These are phyloP conservation scores for Dasysyrphus albostriatus DNA, from an alignment of 2,888 invertebrate genomes.

Conservation along the genomic window DNA sequence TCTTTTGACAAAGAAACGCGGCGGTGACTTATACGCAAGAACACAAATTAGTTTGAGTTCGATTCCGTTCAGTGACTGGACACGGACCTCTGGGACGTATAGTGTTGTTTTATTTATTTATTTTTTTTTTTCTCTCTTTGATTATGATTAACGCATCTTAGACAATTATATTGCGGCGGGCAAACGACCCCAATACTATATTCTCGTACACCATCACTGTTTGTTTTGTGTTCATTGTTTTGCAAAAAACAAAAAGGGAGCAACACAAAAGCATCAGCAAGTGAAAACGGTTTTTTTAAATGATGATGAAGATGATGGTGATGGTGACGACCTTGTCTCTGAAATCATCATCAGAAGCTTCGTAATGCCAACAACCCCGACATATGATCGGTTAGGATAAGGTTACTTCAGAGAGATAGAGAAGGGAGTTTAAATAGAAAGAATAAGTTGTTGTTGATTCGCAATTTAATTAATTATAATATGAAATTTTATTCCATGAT, in stretches of 20 bases:
- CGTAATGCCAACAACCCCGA: slow-evolving; percentile 53
- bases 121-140: slow-evolving; percentile 6
- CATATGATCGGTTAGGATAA: slow-evolving; percentile 38
- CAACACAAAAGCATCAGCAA: slow-evolving; percentile 31
- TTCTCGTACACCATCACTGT: background rate
- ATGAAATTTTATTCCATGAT: slow-evolving; percentile 42
- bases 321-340: slow-evolving; percentile 52
- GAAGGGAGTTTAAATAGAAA: background rate
- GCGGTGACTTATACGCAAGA: slow-evolving; percentile 22
- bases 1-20: slow-evolving; percentile 43
- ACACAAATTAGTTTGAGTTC: slow-evolving; percentile 39
- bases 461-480: slow-evolving; percentile 31
- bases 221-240: slow-evolving; percentile 17
- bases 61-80: slow-evolving; percentile 35
- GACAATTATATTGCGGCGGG: slow-evolving; percentile 57
- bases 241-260: slow-evolving; percentile 29
- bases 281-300: slow-evolving; percentile 18
- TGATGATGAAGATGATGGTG: slow-evolving; percentile 24
- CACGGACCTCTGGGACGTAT: background rate
- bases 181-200: slow-evolving; percentile 50
- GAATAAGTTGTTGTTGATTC: slow-evolving; percentile 37
- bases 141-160: slow-evolving; percentile 68
- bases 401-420: background rate
- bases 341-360: slow-evolving; percentile 47
- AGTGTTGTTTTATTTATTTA: background rate